Evolutionary conservation across 2,888 invertebrate genomes (phyloP).

Genomic region (Chromoteleia sp.): DNA sequence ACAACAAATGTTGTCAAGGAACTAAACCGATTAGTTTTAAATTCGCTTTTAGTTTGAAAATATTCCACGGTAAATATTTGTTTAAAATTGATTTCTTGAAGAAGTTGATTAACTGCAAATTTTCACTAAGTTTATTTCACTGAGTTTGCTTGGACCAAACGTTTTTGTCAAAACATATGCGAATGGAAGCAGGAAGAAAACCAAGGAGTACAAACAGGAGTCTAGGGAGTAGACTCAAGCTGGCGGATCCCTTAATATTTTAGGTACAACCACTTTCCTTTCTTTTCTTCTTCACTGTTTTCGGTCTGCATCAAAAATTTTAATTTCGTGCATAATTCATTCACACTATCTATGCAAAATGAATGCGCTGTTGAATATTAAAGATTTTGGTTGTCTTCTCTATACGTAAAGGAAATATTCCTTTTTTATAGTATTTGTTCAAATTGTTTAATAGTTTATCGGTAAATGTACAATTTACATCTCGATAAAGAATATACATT

Average conservation of each 20-base stretch:
- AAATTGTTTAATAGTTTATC: too few species aligned
- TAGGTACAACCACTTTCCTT: slow-evolving; percentile 70
- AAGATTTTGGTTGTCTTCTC: too few species aligned
- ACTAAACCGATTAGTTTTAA: too few species aligned
- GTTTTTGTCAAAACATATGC: slow-evolving; percentile 71
- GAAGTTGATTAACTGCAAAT: slow-evolving; percentile 35
- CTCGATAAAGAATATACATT: too few species aligned
- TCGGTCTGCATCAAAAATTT: slow-evolving; percentile 42
- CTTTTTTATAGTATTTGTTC: too few species aligned
- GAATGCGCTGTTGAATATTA: neutral
- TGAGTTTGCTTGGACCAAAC: slow-evolving; percentile 53
- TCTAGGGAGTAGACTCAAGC: slow-evolving; percentile 72
- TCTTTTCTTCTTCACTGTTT: slow-evolving; percentile 49
- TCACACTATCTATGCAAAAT: neutral
- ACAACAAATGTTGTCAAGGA: too few species aligned
- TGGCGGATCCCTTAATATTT: slow-evolving; percentile 72
- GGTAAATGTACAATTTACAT: too few species aligned
- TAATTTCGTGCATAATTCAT: slow-evolving; percentile 33
- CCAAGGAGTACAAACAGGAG: slow-evolving; percentile 72
- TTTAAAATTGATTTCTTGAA: slow-evolving; percentile 14
- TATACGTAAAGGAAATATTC: too few species aligned
- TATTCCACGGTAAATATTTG: neutral
- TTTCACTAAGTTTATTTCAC: slow-evolving; percentile 32
- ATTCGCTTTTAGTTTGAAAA: neutral
- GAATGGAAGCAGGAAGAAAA: slow-evolving; percentile 63